These are phyloP conservation scores for Neofelis nebulosa DNA, from an alignment of 2,113 vertebrate species.

Conservation along the genomic window DNA sequence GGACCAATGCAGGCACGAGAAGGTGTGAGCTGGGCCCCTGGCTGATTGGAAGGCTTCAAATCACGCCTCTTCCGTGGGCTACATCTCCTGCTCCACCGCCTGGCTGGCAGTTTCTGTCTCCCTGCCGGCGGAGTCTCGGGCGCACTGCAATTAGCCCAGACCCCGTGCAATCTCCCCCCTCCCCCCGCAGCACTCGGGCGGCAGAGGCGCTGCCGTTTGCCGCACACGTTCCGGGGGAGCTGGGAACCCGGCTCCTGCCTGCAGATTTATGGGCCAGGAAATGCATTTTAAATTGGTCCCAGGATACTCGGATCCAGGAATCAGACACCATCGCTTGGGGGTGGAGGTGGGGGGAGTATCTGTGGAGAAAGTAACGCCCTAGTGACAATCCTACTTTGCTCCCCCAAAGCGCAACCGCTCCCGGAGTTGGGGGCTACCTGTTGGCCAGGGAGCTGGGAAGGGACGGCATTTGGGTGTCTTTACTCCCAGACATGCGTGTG, in stretches of 20 bases:
- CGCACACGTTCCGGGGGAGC: not conserved
- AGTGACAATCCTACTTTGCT: not conserved
- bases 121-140: accelerated
- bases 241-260: not conserved
- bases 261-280: conserved; percentile 34
- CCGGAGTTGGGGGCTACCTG: conserved; percentile 23
- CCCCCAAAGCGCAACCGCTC: not conserved
- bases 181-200: not conserved
- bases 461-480: not conserved
- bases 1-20: not conserved
- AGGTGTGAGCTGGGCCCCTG: not conserved
- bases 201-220: not conserved
- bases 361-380: not conserved
- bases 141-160: not conserved
- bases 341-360: not conserved
- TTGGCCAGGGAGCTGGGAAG: not conserved
- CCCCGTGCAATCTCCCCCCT: not conserved
- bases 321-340: not conserved
- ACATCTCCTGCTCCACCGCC: not conserved
- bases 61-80: too few relatives aligned
- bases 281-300: conserved; percentile 59
- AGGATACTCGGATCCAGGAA: conserved; percentile 11
- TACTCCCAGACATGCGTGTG: not conserved
- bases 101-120: not conserved
- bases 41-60: not conserved